Base-by-base conservation (phyloP, 2,113 vertebrate species). In the Acrocephalus kingi region DNA sequence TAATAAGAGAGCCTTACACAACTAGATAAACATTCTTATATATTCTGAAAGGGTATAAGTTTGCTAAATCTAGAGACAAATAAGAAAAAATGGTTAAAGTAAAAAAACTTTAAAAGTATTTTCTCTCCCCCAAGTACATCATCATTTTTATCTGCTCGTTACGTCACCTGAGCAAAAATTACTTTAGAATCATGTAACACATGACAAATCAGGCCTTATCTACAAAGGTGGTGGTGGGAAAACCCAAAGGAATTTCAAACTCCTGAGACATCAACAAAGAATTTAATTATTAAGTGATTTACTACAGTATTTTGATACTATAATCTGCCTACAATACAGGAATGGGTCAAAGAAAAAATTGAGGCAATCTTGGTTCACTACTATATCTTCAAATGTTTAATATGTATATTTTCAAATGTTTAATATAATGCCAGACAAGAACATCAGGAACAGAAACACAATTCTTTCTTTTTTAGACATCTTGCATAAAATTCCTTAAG, bases 201-300 rank as follows among this genome's bases (percentile, higher is more conserved):
- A 78, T 58, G 46, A 90, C 68, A 93, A 84, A 93, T 78, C 14
- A 30, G 55, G 72, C 33, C 85, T 96, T 94, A 95, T 94, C 94
- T 95, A 94, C 93, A 94, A 94, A 95, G 59, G 66, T 92, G 37
- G 56, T 78, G 8, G 87, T 92, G 89, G 76, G 59, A 92, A 94
- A 91, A 95, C 67, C 82, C 91, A 90, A 84, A 86, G 85, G 92
- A 96, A 96, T 93, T 93, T 87, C 82, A 94, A 86, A 35, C 51
- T 48, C 23, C 25, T 84, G 48, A 89, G 64, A 84, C 75, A 88
- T 3, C 90, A 90, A 78, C 41, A 52, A 94, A 93, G 81, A 95
- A 93, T 89, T 95, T 84, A 85, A 96, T 95, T 91, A 94, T 28
- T 33, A 94, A 89, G 80, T 81, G 76, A 95, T 93, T 90, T 90